Evolutionary conservation across 2,888 invertebrate species (phyloP).

Genomic region (Flabesymbios commensalis): DNA sequence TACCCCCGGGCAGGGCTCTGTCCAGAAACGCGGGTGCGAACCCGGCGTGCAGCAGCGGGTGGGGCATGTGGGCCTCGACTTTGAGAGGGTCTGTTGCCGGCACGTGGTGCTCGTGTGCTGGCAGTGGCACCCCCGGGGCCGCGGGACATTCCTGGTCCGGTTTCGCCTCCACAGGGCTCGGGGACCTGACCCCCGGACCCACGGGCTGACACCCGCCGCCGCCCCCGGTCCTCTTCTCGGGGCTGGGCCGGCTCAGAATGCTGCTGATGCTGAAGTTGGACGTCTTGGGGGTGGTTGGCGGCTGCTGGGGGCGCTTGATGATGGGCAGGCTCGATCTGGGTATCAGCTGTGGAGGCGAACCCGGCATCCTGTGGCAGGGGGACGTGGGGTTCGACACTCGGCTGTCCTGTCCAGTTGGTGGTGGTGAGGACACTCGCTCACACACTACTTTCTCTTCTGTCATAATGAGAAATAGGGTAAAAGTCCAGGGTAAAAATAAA

Average conservation of each 20-base stretch:
- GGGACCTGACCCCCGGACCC: too few species aligned
- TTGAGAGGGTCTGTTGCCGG: conserved; percentile 1
- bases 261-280: conserved; percentile 30
- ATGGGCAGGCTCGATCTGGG: too few species aligned
- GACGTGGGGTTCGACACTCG: too few species aligned
- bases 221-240: conserved; percentile 1
- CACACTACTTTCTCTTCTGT: too few species aligned
- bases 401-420: too few species aligned
- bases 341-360: too few species aligned
- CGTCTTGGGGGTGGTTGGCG: background rate
- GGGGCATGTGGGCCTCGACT: conserved; percentile 5
- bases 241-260: conserved; percentile 27
- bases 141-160: conserved; percentile 3
- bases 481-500: too few species aligned
- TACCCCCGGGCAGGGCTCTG: conserved; percentile 19
- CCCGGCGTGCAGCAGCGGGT: conserved; percentile 20
- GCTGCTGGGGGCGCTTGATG: background rate
- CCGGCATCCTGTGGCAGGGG: too few species aligned
- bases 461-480: too few species aligned
- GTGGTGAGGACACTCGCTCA: too few species aligned
- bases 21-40: conserved; percentile 22
- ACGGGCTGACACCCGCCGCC: background rate
- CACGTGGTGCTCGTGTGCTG: conserved; percentile 3
- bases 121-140: conserved; percentile 6
- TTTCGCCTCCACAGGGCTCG: conserved; percentile 1